Evolutionary conservation across 2,113 vertebrate genomes (phyloP).

Genomic region (Vulpes lagopus): DNA sequence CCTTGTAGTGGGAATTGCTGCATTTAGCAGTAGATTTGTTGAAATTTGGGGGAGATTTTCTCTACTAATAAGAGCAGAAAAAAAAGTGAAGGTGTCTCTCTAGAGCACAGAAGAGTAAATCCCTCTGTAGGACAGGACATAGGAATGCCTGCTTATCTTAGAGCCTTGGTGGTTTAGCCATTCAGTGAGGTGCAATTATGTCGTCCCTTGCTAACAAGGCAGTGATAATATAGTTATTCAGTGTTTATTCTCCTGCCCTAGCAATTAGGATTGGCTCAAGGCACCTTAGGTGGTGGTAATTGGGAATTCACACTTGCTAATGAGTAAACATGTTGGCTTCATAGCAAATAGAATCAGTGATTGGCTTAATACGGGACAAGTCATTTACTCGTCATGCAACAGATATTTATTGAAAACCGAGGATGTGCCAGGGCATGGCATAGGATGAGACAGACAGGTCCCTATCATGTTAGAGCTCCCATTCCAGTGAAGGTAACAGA

Average conservation of each 20-base stretch:
- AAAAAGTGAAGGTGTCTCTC: background rate
- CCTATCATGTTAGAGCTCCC: background rate
- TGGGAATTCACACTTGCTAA: conserved; percentile 60
- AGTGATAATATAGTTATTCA: background rate
- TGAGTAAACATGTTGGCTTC: conserved; percentile 58
- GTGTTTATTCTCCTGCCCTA: conserved; percentile 54
- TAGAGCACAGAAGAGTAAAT: too few relatives aligned
- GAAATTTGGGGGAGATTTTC: background rate
- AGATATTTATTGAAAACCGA: background rate
- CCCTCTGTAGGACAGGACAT: background rate
- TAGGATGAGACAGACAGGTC: background rate
- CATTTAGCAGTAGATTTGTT: background rate
- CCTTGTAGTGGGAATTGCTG: background rate
- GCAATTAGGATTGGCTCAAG: conserved; percentile 44
- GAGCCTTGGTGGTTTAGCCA: background rate
- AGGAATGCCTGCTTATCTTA: background rate
- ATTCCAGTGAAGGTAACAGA: background rate
- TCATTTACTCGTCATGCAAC: background rate
- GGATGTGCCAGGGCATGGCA: background rate
- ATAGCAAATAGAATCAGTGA: background rate
- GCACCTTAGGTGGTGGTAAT: conserved; percentile 10
- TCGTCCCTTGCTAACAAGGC: background rate
- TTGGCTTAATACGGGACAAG: background rate
- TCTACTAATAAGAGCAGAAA: background rate
- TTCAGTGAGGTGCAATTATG: background rate